Conservation (phyloP, 2,888 invertebrate species). For the Schizotus pectinicornis region DNA sequence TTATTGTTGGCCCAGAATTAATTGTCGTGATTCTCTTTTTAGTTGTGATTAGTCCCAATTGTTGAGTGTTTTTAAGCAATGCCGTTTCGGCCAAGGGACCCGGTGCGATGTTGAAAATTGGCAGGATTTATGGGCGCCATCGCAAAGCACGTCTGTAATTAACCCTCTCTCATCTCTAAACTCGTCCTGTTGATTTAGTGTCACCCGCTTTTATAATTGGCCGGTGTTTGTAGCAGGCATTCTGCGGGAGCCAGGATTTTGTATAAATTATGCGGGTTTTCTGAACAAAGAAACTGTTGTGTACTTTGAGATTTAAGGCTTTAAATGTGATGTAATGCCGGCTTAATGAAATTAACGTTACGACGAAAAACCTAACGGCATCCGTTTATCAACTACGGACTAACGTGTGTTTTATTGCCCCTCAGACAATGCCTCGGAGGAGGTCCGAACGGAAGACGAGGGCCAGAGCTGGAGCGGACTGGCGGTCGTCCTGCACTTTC, state of each 20-base stretch:
- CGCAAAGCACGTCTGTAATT: constrained; percentile 33
- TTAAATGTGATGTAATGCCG: constrained; percentile 28
- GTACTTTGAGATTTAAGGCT: constrained; percentile 35
- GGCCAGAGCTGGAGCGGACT: constrained; percentile 29
- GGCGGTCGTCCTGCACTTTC: constrained; percentile 59
- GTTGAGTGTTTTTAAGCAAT: not conserved
- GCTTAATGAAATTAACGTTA: constrained; percentile 27
- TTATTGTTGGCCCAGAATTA: not conserved
- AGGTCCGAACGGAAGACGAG: constrained; percentile 19
- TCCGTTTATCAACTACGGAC: constrained; percentile 10
- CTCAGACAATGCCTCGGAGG: constrained; percentile 32
- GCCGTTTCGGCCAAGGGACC: too few species aligned
- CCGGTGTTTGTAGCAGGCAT: constrained; percentile 36
- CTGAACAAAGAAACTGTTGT: constrained; percentile 40
- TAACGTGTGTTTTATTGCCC: constrained; percentile 5
- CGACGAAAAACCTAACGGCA: constrained; percentile 15
- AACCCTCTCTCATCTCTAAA: constrained; percentile 32
- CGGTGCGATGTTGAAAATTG: constrained; percentile 13
- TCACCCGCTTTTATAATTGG: constrained; percentile 37
- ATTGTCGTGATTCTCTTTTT: too few species aligned
- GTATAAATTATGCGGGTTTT: constrained; percentile 43
- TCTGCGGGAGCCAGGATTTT: constrained; percentile 35
- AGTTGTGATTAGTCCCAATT: not conserved
- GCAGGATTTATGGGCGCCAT: constrained; percentile 32
- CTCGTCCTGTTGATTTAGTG: constrained; percentile 37